Evolutionary conservation across 2,888 invertebrate species (phyloP).

Genomic region (Barypeithes pellucidus): DNA sequence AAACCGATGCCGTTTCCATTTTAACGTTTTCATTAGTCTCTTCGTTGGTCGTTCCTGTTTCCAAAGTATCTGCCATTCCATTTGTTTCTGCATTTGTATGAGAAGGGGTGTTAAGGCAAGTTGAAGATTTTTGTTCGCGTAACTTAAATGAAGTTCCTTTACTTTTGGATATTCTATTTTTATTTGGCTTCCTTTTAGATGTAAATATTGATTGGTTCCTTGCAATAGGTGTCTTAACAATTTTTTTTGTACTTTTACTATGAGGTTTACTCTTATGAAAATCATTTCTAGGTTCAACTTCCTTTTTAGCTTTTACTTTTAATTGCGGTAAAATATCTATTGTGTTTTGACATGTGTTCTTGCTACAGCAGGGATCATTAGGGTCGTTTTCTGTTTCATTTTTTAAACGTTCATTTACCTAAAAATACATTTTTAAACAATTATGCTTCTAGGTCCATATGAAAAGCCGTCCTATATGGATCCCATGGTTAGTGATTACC

Average conservation of each 20-base stretch:
- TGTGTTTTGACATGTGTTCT: neutral
- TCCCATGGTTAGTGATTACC: no score
- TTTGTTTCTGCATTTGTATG: conserved; percentile 17
- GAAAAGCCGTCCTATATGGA: no score
- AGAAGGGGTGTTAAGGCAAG: conserved; percentile 13
- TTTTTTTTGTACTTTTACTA: neutral
- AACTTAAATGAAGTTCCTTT: neutral
- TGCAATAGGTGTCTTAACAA: neutral
- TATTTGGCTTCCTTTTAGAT: conserved; percentile 5
- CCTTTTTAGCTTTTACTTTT: neutral
- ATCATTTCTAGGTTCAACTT: neutral
- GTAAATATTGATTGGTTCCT: neutral
- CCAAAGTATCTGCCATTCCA: conserved; percentile 14
- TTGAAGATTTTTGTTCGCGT: neutral
- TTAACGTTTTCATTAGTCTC: conserved; percentile 26
- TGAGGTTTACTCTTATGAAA: no score
- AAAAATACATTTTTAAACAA: neutral
- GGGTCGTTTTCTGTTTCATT: neutral
- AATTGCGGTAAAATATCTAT: no score
- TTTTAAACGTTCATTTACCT: neutral
- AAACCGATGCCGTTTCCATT: conserved; percentile 34
- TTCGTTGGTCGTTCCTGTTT: conserved; percentile 16
- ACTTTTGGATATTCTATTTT: conserved; percentile 1
- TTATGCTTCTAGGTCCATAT: no score
- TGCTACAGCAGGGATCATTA: neutral